These are phyloP conservation scores for Leucopternis melanops DNA, from an alignment of 2,113 vertebrate genomes.

Conservation along the genomic window DNA sequence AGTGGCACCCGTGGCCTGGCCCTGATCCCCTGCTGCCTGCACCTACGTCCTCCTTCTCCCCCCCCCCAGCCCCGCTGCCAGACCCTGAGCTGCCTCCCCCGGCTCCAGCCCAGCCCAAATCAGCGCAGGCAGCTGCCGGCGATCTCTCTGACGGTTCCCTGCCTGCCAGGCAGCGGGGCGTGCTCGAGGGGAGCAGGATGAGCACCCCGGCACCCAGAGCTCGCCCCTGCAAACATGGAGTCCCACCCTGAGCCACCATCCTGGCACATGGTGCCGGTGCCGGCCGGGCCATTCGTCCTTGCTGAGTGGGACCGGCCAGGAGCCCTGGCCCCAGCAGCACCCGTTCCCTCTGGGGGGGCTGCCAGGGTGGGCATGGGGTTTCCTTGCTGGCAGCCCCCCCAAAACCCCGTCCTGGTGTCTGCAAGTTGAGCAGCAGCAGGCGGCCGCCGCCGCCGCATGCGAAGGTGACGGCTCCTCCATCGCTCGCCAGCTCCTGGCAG, in stretches of 20 bases:
- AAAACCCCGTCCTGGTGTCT: rapidly evolving
- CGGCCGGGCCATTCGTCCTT: rapidly evolving
- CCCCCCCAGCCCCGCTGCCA: neutral
- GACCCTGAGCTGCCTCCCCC: neutral
- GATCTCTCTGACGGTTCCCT: neutral
- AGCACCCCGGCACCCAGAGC: neutral
- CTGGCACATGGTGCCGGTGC: rapidly evolving
- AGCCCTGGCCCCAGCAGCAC: neutral
- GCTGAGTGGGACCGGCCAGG: rapidly evolving
- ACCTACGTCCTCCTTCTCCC: neutral
- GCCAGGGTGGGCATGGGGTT: rapidly evolving
- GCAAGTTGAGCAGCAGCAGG: neutral
- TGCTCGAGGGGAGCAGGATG: neutral
- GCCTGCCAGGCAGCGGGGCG: neutral
- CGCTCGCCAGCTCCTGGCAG: neutral
- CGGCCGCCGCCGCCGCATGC: neutral
- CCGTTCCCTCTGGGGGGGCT: rapidly evolving
- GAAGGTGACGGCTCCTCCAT: neutral
- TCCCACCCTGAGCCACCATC: neutral
- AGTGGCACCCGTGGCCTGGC: neutral
- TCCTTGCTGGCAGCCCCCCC: neutral
- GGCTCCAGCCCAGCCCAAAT: neutral
- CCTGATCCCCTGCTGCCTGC: neutral
- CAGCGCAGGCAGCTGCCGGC: neutral
- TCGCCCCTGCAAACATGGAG: rapidly evolving